Evolutionary conservation across 2,797 vertebrate species (phyloP).

Genomic region (Sebastes goodei): DNA sequence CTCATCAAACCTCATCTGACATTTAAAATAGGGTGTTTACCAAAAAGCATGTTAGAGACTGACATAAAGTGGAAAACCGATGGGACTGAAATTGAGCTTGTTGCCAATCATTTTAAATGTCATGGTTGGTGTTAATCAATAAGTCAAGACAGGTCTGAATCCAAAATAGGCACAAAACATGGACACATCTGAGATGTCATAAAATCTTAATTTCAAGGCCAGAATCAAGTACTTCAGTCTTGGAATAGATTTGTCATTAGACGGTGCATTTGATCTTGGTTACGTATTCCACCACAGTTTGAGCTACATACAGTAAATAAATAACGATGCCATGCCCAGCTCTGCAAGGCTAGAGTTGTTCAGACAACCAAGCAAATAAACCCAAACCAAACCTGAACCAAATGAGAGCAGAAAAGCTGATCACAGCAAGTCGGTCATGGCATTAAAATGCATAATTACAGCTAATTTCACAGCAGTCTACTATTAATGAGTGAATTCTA

Average conservation of each 20-base stretch:
- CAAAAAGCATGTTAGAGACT: neutral
- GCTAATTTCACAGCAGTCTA: constrained; percentile 45
- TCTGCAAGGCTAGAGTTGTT: constrained; percentile 11
- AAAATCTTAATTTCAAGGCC: neutral
- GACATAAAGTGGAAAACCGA: neutral
- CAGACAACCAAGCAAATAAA: constrained; percentile 16
- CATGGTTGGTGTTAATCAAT: constrained; percentile 2
- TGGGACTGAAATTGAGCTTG: neutral
- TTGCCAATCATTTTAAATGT: constrained; percentile 8
- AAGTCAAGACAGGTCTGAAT: neutral
- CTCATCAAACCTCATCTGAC: neutral
- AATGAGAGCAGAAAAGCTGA: constrained; percentile 19
- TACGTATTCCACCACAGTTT: neutral
- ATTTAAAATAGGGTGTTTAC: neutral
- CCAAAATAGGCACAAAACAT: neutral
- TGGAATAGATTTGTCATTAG: neutral
- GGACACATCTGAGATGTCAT: neutral
- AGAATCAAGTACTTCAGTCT: neutral
- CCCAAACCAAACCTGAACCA: constrained; percentile 6
- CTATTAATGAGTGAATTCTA: neutral
- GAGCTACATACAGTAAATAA: neutral
- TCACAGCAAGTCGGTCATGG: constrained; percentile 1
- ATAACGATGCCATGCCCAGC: neutral
- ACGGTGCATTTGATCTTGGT: neutral
- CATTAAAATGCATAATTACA: constrained; percentile 19